Evolutionary conservation across 2,888 invertebrate genomes (phyloP).

Genomic region (Trichopoda pennipes): DNA sequence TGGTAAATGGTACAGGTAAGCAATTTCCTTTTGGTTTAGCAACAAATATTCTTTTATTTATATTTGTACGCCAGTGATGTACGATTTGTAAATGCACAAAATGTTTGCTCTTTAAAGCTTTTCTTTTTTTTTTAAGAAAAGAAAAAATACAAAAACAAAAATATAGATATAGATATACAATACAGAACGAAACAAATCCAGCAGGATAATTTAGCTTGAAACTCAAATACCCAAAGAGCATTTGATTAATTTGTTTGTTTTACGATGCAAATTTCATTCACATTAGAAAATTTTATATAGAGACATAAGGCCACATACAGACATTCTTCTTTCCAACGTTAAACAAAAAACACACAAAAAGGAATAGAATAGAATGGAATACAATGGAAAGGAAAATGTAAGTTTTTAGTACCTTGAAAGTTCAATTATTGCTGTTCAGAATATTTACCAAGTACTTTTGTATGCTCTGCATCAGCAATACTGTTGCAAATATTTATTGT

Average conservation of each 20-base stretch:
- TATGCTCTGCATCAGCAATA: no score
- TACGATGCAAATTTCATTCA: conserved; percentile 54
- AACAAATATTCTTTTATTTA: conserved; percentile 57
- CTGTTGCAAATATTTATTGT: no score
- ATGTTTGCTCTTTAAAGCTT: conserved; percentile 1
- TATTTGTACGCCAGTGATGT: conserved; percentile 44
- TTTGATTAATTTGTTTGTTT: conserved; percentile 69
- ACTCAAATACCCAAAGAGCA: conserved; percentile 68
- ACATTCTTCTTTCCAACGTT: background rate
- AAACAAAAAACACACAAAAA: no score
- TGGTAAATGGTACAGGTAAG: no score
- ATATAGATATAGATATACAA: no score
- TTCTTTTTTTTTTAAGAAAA: background rate
- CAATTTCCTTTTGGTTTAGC: conserved; percentile 39
- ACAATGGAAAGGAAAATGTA: no score
- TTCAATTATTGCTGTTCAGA: no score
- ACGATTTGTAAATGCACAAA: conserved; percentile 34
- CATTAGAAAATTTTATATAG: background rate
- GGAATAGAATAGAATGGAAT: no score
- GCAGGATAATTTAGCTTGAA: conserved; percentile 57
- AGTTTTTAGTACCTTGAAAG: no score
- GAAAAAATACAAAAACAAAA: no score
- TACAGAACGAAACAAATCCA: conserved; percentile 44
- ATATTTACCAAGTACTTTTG: no score
- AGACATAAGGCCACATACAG: background rate